Conservation (phyloP, 2,113 vertebrate species). For the Actinemys pallida region DNA sequence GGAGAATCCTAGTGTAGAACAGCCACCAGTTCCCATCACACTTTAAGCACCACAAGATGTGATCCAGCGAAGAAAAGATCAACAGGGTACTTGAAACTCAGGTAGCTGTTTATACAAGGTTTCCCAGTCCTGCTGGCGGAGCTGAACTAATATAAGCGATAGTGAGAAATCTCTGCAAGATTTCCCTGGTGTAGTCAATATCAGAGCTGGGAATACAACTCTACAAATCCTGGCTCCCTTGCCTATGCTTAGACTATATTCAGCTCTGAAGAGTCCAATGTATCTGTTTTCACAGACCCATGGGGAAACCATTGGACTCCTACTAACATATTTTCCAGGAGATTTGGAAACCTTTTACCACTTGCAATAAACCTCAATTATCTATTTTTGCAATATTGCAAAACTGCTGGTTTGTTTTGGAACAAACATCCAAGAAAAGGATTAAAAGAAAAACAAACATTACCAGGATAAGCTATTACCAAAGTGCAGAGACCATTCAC, state of each 20-base stretch:
- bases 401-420: background rate
- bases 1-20: background rate
- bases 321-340: rapidly evolving
- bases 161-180: background rate
- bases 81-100: background rate
- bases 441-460: background rate
- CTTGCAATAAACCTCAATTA: rapidly evolving
- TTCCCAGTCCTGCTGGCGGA: background rate
- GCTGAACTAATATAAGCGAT: background rate
- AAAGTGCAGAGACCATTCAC: background rate
- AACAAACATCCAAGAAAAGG: background rate
- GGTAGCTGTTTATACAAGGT: slow-evolving; percentile 32
- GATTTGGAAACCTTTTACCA: background rate
- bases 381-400: background rate
- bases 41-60: background rate
- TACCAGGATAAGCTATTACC: background rate
- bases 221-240: background rate
- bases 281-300: rapidly evolving
- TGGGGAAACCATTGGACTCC: background rate
- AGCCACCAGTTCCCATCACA: background rate
- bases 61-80: background rate
- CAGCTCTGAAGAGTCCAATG: rapidly evolving
- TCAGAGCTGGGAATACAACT: background rate
- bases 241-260: rapidly evolving
- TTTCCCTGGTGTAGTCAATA: background rate